Evolutionary conservation across 2,797 vertebrate genomes (phyloP).

Genomic region (Enteromius anoplus): DNA sequence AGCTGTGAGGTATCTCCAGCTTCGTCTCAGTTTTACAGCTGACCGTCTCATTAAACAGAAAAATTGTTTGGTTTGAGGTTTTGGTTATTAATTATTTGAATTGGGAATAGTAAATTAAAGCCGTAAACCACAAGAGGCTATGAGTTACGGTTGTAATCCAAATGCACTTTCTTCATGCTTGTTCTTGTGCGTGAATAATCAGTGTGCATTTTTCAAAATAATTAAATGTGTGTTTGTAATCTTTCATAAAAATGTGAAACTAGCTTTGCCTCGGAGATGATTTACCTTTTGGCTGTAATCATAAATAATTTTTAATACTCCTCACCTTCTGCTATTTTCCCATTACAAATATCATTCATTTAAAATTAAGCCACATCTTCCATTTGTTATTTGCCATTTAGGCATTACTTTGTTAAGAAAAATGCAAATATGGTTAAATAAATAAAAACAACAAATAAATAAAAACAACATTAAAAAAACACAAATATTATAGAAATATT

Average conservation of each 20-base stretch:
- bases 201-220: not conserved
- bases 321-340: not conserved
- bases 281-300: not conserved
- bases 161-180: not conserved
- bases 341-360: not conserved
- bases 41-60: not conserved
- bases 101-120: not conserved
- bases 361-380: too few relatives aligned
- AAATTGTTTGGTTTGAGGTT: not conserved
- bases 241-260: not conserved
- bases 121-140: not conserved
- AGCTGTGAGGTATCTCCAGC: slow-evolving; percentile 4
- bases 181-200: slow-evolving; percentile 4
- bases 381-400: not conserved
- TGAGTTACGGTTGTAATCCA: not conserved
- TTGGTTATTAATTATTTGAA: not conserved
- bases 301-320: not conserved
- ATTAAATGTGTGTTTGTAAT: not conserved
- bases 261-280: not conserved
- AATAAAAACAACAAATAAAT: too few relatives aligned
- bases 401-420: not conserved
- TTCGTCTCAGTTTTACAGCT: slow-evolving; percentile 9
- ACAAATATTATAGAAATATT: not conserved
- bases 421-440: too few relatives aligned
- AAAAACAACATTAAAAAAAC: not conserved